phyloP scores from a whole-genome alignment of 2,797 vertebrate species.

The Simalia tracyae region DNA sequence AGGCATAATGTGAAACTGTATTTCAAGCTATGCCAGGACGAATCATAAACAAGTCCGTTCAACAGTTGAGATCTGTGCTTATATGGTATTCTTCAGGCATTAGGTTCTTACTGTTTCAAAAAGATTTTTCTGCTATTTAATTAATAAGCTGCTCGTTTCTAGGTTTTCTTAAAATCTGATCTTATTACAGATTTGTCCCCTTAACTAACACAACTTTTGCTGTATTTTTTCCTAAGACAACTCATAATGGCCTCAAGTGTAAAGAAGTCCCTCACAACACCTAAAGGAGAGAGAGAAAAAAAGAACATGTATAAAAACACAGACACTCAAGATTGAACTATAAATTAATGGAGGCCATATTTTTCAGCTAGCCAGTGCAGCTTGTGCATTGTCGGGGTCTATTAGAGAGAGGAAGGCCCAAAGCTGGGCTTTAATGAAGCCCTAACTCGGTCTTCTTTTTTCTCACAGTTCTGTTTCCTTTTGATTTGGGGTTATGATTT shows the following conservation, averaged over 20 bases:
- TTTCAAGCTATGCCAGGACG: background rate
- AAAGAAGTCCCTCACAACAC: background rate
- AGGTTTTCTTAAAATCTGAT: background rate
- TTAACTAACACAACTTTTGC: background rate
- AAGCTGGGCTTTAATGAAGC: conserved; percentile 9
- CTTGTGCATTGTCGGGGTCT: conserved; percentile 24
- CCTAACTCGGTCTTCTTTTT: conserved; percentile 43
- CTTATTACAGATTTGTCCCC: background rate
- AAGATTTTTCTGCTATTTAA: background rate
- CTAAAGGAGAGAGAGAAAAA: background rate
- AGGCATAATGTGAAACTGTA: background rate
- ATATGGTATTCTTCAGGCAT: conserved; percentile 20
- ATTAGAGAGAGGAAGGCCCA: background rate
- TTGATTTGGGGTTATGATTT: conserved; percentile 49
- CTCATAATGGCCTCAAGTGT: background rate
- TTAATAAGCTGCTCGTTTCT: background rate
- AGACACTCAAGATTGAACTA: conserved; percentile 2
- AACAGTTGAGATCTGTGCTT: background rate
- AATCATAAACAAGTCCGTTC: rapidly evolving
- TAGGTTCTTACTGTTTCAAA: background rate
- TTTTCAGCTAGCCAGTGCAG: conserved; percentile 6
- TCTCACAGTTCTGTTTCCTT: conserved; percentile 55
- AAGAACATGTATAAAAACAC: background rate
- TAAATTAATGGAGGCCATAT: conserved; percentile 4
- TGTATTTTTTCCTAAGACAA: rapidly evolving